Percentiles rank a stretch among this genome's conserved stretches.
Conservation (phyloP, 2,888 invertebrate species). For the Agelastica alni region DNA sequence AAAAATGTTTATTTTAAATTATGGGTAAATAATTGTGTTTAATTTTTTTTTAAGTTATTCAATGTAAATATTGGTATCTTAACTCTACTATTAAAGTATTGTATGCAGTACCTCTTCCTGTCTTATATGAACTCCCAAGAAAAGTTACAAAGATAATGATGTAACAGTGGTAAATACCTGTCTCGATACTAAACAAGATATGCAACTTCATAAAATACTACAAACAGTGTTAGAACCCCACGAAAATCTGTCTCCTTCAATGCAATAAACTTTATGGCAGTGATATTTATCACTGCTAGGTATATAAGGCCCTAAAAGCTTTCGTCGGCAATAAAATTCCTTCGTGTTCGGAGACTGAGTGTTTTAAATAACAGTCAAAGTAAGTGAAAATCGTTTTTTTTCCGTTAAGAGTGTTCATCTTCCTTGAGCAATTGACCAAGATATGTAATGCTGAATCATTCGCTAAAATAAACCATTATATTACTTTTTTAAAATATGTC, state of each 20-base stretch:
- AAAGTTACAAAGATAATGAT: too few relatives aligned
- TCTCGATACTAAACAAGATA: neutral
- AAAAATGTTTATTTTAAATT: too few relatives aligned
- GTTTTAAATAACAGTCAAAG: neutral
- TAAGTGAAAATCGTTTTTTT: neutral
- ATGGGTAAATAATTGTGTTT: too few relatives aligned
- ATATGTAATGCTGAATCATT: conserved; percentile 1
- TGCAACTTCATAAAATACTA: neutral
- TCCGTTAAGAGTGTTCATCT: neutral
- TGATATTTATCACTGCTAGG: conserved; percentile 4
- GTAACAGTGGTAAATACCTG: too few relatives aligned
- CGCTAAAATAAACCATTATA: too few relatives aligned
- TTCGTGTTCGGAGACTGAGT: neutral
- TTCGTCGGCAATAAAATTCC: conserved; percentile 1
- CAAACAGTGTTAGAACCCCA: conserved; percentile 1
- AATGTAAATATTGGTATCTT: too few relatives aligned
- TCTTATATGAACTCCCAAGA: too few relatives aligned
- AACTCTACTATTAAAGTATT: too few relatives aligned
- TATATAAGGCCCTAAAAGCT: conserved; percentile 1
- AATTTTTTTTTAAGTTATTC: too few relatives aligned
- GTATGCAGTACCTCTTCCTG: too few relatives aligned
- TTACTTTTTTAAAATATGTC: too few relatives aligned
- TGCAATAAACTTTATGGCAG: conserved; percentile 8
- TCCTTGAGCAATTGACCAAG: conserved; percentile 1
- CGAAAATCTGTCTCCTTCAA: conserved; percentile 1